phyloP scores from a whole-genome alignment of 2,888 invertebrate species.

The Ctena decussata region DNA sequence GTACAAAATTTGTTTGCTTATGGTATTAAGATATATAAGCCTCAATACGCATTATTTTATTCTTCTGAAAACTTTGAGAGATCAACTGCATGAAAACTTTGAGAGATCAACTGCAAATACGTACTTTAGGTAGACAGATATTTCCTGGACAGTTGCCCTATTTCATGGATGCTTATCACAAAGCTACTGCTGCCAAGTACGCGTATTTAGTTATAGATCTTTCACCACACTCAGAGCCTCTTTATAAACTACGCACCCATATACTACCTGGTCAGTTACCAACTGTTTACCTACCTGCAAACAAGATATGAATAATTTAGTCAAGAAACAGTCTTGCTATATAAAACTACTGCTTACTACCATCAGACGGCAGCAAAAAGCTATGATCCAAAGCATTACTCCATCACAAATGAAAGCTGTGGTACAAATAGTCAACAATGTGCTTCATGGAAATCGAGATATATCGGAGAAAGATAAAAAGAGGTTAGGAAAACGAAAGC shows the following conservation, averaged over 20 bases:
- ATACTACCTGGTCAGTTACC: not conserved
- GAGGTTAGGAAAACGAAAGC: not conserved
- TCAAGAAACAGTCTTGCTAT: not conserved
- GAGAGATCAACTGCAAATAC: conserved; percentile 39
- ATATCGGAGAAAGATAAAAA: not conserved
- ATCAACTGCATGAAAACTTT: conserved; percentile 23
- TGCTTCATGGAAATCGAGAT: not conserved
- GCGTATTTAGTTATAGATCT: conserved; percentile 31
- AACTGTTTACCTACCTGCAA: not conserved
- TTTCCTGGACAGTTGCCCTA: conserved; percentile 22
- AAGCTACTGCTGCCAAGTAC: conserved; percentile 13
- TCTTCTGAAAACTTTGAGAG: conserved; percentile 28
- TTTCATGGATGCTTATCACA: conserved; percentile 27
- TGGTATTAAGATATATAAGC: conserved; percentile 27
- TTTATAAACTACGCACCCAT: not conserved
- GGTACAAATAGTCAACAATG: not conserved
- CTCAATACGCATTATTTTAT: conserved; percentile 51
- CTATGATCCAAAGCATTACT: not conserved
- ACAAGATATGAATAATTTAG: not conserved
- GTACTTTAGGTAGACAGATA: conserved; percentile 38
- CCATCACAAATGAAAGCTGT: not conserved
- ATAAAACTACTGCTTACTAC: not conserved
- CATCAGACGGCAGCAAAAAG: not conserved
- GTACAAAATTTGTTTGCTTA: conserved; percentile 41
- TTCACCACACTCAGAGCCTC: not conserved